phyloP scores from a whole-genome alignment of 2,888 invertebrate species.

The Drosophila flavopinicola region DNA sequence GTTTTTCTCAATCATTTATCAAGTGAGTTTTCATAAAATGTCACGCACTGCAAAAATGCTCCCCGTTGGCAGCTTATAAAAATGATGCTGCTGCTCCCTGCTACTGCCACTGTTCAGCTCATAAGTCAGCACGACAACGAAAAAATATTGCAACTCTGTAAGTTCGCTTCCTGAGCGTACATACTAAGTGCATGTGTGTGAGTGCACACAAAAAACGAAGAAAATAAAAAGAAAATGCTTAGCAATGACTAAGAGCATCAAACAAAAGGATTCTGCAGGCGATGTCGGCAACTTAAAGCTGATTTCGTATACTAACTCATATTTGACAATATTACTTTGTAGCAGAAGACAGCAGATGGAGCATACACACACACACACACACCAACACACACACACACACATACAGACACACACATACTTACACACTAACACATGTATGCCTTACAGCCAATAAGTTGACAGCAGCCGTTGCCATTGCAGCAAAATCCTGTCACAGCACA shows the following conservation, averaged over 20 bases:
- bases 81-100: slow-evolving; percentile 43
- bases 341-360: slow-evolving; percentile 58
- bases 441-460: slow-evolving; percentile 72
- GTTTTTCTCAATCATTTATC: slow-evolving; percentile 70
- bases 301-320: slow-evolving; percentile 60
- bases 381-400: not conserved
- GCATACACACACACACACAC: slow-evolving; percentile 13
- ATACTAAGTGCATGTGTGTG: slow-evolving; percentile 17
- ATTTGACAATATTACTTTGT: slow-evolving; percentile 79
- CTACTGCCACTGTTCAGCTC: slow-evolving; percentile 21
- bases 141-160: slow-evolving; percentile 53
- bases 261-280: slow-evolving; percentile 60
- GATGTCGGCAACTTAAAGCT: slow-evolving; percentile 65
- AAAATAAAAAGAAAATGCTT: slow-evolving; percentile 28
- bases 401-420: not conserved
- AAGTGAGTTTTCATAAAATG: slow-evolving; percentile 76
- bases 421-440: slow-evolving; percentile 5
- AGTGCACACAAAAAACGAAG: slow-evolving; percentile 35
- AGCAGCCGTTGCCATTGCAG: slow-evolving; percentile 72
- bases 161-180: slow-evolving; percentile 15
- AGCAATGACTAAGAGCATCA: slow-evolving; percentile 68
- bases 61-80: slow-evolving; percentile 64
- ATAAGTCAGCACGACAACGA: slow-evolving; percentile 51
- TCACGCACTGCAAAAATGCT: slow-evolving; percentile 69
- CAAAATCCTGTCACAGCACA: slow-evolving; percentile 59